These are phyloP conservation scores for Corvus hawaiiensis DNA, from an alignment of 2,113 vertebrate species.

Conservation along the genomic window DNA sequence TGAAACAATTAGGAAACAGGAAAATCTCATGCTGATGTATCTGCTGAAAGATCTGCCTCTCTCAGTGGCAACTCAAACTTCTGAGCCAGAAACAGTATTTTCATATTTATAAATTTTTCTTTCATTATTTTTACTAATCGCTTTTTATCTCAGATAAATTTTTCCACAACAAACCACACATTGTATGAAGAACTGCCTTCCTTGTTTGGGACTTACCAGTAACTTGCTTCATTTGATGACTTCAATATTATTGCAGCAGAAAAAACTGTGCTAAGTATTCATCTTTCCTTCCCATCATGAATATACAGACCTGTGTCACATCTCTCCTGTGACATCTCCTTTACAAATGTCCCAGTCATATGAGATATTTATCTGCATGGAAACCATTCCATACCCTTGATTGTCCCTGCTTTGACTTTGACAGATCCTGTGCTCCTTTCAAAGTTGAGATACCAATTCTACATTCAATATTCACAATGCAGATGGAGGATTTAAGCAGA, in stretches of 20 bases:
- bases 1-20: background rate
- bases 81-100: background rate
- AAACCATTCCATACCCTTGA: background rate
- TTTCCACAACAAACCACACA: background rate
- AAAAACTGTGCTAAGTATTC: background rate
- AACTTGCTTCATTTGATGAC: background rate
- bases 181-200: background rate
- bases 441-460: background rate
- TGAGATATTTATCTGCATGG: background rate
- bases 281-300: background rate
- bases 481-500: background rate
- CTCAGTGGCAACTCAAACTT: background rate
- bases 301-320: background rate
- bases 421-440: background rate
- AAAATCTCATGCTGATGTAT: background rate
- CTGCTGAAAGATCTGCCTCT: background rate
- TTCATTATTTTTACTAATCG: background rate
- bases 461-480: background rate
- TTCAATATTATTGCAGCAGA: background rate
- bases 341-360: background rate
- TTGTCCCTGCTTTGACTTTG: background rate
- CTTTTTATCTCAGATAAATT: background rate
- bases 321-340: background rate
- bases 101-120: background rate
- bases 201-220: background rate